Conservation (phyloP, 37 sponge, comb jelly and placozoan species). For the Mnemiopsis leidyi region DNA sequence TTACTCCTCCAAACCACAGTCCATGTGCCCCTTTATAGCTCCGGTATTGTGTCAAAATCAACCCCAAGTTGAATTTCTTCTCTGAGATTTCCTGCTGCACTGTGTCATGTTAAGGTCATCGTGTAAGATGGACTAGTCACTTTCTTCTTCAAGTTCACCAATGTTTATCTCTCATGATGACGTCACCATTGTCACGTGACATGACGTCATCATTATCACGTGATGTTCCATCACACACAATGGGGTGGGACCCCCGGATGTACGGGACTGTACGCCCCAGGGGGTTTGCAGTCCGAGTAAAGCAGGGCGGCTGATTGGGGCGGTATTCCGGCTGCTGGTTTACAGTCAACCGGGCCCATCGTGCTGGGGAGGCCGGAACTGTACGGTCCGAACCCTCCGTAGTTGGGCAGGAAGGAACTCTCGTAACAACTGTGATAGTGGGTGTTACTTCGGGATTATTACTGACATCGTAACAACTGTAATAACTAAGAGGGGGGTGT, state of each 20-base stretch:
- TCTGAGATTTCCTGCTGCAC: too few species aligned
- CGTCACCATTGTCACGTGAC: neutral
- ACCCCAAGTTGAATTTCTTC: too few species aligned
- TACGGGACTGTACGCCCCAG: conserved; percentile 22
- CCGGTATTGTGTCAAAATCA: too few species aligned
- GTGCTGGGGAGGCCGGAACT: conserved; percentile 27
- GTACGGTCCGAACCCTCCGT: conserved; percentile 54
- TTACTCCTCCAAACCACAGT: too few species aligned
- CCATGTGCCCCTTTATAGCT: too few species aligned
- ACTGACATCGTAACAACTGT: too few species aligned
- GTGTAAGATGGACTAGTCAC: too few species aligned
- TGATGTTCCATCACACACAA: neutral
- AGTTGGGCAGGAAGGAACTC: conserved; percentile 52
- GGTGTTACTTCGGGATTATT: neutral
- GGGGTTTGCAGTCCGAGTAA: conserved; percentile 42
- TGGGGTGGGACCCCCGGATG: neutral
- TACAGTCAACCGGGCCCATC: conserved; percentile 40
- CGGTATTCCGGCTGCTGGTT: neutral
- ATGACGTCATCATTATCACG: neutral
- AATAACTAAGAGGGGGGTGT: neutral
- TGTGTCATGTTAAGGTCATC: too few species aligned
- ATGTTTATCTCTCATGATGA: neutral
- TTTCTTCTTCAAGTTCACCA: neutral
- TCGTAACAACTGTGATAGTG: conserved; percentile 23
- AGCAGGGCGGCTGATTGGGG: neutral